phyloP scores from a whole-genome alignment of 1,140 invertebrate species.

The Leptonema lineaticorne region DNA sequence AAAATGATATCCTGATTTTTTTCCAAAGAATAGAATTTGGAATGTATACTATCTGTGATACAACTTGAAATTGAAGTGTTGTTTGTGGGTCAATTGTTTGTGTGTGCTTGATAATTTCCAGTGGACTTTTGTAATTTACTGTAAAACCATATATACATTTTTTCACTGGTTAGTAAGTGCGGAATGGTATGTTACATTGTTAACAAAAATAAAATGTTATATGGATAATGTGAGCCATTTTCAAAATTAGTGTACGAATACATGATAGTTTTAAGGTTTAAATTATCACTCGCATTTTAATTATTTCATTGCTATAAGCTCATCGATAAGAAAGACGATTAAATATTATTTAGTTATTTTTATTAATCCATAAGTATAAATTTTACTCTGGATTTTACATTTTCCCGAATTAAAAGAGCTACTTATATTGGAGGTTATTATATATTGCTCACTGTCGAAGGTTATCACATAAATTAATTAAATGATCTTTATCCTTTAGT shows the following conservation, averaged over 20 bases:
- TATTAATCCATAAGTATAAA: conserved; percentile 40
- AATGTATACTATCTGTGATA: conserved; percentile 54
- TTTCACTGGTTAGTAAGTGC: conserved; percentile 39
- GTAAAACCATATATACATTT: conserved; percentile 39
- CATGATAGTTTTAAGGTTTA: conserved; percentile 41
- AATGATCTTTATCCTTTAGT: conserved; percentile 36
- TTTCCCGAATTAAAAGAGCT: conserved; percentile 17
- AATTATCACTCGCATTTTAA: conserved; percentile 41
- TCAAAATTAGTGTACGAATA: conserved; percentile 41
- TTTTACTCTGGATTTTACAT: conserved; percentile 26
- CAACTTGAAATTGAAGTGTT: conserved; percentile 51
- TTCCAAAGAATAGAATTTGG: conserved; percentile 53
- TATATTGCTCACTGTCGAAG: conserved; percentile 31
- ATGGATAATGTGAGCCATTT: conserved; percentile 41
- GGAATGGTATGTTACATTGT: conserved; percentile 36
- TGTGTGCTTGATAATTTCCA: conserved; percentile 55
- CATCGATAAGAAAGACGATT: conserved; percentile 36
- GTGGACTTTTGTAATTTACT: conserved; percentile 28
- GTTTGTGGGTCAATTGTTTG: conserved; percentile 57
- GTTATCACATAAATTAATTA: conserved; percentile 30
- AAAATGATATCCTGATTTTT: conserved; percentile 46
- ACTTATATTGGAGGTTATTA: conserved; percentile 30
- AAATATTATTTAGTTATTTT: conserved; percentile 40
- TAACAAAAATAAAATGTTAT: conserved; percentile 31
- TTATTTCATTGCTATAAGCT: conserved; percentile 37